A percentile compares a stretch with the other conserved stretches of the same genome.
These are phyloP conservation scores for Rhinoderma darwinii DNA, from an alignment of 2,113 vertebrate genomes.

Conservation along the genomic window DNA sequence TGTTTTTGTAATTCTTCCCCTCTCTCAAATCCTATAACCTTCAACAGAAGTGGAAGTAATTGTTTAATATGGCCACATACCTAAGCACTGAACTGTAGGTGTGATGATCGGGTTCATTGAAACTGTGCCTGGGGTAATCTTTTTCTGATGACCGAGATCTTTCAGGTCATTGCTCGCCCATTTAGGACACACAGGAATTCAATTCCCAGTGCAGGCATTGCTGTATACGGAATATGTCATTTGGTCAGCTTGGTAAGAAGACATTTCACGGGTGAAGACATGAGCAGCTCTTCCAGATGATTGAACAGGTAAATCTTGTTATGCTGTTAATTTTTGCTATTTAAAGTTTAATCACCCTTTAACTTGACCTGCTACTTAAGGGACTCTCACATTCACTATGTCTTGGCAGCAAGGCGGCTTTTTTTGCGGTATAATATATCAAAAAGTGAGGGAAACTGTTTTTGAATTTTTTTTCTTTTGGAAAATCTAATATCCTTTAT, in stretches of 20 bases:
- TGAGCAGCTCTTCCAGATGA: slow-evolving; percentile 49
- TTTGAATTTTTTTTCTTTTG: neutral
- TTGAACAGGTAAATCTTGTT: slow-evolving; percentile 35
- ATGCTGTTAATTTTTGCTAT: slow-evolving; percentile 37
- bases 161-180: slow-evolving; percentile 28
- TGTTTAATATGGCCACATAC: slow-evolving; percentile 51
- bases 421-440: neutral
- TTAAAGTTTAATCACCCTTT: slow-evolving; percentile 45
- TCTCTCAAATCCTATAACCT: neutral
- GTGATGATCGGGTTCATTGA: slow-evolving; percentile 53
- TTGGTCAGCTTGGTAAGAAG: slow-evolving; percentile 22
- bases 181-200: slow-evolving; percentile 18
- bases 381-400: neutral
- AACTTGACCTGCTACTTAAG: slow-evolving; percentile 54
- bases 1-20: neutral
- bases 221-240: slow-evolving; percentile 27
- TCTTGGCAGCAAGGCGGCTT: neutral
- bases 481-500: neutral
- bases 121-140: slow-evolving; percentile 42
- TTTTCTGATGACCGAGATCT: slow-evolving; percentile 40
- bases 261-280: slow-evolving; percentile 37
- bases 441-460: neutral
- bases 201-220: slow-evolving; percentile 22
- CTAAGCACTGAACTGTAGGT: slow-evolving; percentile 55
- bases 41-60: slow-evolving; percentile 43